Evolutionary conservation across 2,888 invertebrate genomes (phyloP).

Genomic region (Cyrtodaria siliqua): DNA sequence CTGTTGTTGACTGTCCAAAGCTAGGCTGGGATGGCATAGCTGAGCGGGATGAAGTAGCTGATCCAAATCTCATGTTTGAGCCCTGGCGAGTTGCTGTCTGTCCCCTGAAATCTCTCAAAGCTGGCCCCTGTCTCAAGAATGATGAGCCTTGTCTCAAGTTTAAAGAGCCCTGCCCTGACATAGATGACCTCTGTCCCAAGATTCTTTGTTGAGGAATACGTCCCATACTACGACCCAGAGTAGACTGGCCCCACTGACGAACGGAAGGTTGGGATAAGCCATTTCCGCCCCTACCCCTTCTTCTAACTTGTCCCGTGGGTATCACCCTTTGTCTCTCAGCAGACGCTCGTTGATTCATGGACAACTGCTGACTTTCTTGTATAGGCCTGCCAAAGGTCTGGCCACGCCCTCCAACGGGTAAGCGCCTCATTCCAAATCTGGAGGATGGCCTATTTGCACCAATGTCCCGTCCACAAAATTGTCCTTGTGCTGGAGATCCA

Average conservation of each 20-base stretch:
- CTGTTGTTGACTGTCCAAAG: background rate
- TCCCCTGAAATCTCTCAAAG: background rate
- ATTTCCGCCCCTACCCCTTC: background rate
- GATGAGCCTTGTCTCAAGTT: background rate
- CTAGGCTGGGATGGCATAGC: constrained; percentile 11
- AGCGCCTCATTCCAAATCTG: constrained; percentile 4
- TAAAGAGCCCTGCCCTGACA: background rate
- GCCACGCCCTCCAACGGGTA: background rate
- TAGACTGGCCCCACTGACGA: background rate
- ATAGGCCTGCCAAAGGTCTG: background rate
- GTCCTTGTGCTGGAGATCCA: constrained; percentile 48
- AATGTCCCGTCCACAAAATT: constrained; percentile 20
- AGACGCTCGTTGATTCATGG: background rate
- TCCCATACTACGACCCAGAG: too few relatives aligned
- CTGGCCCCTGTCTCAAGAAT: too few relatives aligned
- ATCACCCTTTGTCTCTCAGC: background rate
- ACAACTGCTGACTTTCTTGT: background rate
- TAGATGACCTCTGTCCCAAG: background rate
- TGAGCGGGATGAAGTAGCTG: background rate
- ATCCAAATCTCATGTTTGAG: background rate
- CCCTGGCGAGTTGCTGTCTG: background rate
- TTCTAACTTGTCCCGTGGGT: background rate
- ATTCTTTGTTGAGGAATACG: constrained; percentile 1
- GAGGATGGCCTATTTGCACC: background rate
- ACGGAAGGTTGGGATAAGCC: background rate